phyloP scores from a whole-genome alignment of 1,140 invertebrate species.

The Cyrtorhinus lividipennis region DNA sequence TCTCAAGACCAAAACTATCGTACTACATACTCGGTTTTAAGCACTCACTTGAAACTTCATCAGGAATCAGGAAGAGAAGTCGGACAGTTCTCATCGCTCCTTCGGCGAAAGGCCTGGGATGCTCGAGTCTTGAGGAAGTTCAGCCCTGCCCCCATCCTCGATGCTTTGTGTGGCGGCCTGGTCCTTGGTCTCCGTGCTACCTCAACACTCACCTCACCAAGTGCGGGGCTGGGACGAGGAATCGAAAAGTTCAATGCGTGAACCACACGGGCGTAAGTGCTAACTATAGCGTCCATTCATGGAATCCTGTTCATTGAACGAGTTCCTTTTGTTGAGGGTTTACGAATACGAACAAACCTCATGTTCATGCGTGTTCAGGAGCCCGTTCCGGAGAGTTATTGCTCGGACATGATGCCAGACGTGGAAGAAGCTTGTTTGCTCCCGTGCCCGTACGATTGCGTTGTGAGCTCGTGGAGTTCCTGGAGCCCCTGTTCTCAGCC shows the following conservation, averaged over 20 bases:
- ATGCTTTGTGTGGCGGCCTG: slow-evolving; percentile 40
- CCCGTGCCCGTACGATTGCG: slow-evolving; percentile 49
- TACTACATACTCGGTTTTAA: too few species aligned
- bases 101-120: slow-evolving; percentile 39
- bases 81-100: slow-evolving; percentile 39
- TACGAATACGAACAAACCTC: too few species aligned
- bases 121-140: slow-evolving; percentile 44
- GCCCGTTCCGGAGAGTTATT: slow-evolving; percentile 35
- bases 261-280: slow-evolving; percentile 36
- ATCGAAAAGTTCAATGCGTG: slow-evolving; percentile 35
- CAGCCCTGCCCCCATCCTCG: slow-evolving; percentile 42
- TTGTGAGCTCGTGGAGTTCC: slow-evolving; percentile 44
- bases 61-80: slow-evolving; percentile 40
- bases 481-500: slow-evolving; percentile 44
- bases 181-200: slow-evolving; percentile 37
- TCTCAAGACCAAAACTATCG: too few species aligned
- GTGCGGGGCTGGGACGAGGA: slow-evolving; percentile 37
- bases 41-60: too few species aligned
- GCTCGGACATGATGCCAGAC: slow-evolving; percentile 31
- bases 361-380: slow-evolving; percentile 30
- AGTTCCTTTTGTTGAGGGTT: too few species aligned
- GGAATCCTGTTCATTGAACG: too few species aligned
- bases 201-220: slow-evolving; percentile 31
- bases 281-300: too few species aligned
- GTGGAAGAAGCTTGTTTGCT: slow-evolving; percentile 41